Evolutionary conservation across 2,797 vertebrate genomes (phyloP).

Genomic region (Oreochromis grahami): DNA sequence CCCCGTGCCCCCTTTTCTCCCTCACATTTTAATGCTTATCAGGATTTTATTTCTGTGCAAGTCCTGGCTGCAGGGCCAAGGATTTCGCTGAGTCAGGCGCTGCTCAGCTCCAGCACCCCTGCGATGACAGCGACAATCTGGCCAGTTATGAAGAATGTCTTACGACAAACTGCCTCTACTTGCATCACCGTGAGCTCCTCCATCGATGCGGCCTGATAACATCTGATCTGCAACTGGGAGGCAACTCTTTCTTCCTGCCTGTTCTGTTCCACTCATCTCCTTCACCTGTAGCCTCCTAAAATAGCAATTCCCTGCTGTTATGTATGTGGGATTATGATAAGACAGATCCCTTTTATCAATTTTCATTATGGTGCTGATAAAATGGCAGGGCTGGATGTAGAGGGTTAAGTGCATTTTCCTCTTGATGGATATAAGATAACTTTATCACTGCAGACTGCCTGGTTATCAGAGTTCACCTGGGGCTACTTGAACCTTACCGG

Average conservation of each 20-base stretch:
- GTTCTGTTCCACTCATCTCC: conserved; percentile 6
- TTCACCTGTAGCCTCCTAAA: conserved; percentile 39
- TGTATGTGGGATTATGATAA: conserved; percentile 71
- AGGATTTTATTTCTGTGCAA: conserved; percentile 48
- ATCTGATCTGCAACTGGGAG: conserved; percentile 55
- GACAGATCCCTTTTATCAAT: conserved; percentile 63
- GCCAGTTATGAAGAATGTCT: conserved; percentile 46
- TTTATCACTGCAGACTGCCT: conserved; percentile 57
- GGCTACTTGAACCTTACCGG: conserved; percentile 51
- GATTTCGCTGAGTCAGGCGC: conserved; percentile 59
- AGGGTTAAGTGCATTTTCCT: conserved; percentile 70
- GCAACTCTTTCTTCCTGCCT: conserved; percentile 28
- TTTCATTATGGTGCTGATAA: conserved; percentile 64
- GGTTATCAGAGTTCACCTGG: conserved; percentile 66
- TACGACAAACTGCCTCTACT: not conserved
- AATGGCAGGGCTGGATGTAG: conserved; percentile 46
- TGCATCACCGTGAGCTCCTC: conserved; percentile 28
- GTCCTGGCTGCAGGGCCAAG: conserved; percentile 38
- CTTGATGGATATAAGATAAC: conserved; percentile 65
- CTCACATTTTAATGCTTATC: conserved; percentile 60
- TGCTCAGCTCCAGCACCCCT: conserved; percentile 18
- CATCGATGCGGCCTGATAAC: conserved; percentile 35
- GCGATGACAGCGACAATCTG: conserved; percentile 49
- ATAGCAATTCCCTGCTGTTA: conserved; percentile 57
- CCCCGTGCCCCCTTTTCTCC: conserved; percentile 27